Conservation (phyloP, 2,113 vertebrate species). For the Mus musculus region DNA sequence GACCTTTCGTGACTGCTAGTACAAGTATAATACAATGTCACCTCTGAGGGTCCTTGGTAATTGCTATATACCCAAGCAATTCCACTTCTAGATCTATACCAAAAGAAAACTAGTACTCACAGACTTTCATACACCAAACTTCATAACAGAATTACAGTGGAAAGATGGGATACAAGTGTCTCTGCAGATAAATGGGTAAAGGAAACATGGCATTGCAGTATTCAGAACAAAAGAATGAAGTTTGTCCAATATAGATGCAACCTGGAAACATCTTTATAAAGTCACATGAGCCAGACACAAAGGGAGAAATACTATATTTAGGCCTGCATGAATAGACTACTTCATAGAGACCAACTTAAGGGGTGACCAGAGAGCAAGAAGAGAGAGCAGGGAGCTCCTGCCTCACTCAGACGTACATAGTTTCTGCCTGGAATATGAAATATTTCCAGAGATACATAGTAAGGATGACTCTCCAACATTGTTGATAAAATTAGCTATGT, state of each 20-base stretch:
- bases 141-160: background rate
- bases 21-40: background rate
- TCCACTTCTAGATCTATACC: background rate
- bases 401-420: background rate
- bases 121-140: background rate
- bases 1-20: background rate
- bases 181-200: conserved; percentile 29
- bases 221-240: background rate
- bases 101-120: conserved; percentile 11
- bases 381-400: background rate
- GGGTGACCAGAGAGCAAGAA: background rate
- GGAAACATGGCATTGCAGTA: background rate
- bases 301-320: background rate
- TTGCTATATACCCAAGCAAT: background rate
- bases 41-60: background rate
- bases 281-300: conserved; percentile 24
- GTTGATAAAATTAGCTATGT: conserved; percentile 17
- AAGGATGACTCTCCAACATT: background rate
- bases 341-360: background rate
- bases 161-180: background rate
- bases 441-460: background rate
- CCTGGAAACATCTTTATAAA: background rate
- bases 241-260: background rate
- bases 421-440: background rate
- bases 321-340: background rate